phyloP scores from a whole-genome alignment of 2,888 invertebrate genomes.

The Megaustenia siamemsis region DNA sequence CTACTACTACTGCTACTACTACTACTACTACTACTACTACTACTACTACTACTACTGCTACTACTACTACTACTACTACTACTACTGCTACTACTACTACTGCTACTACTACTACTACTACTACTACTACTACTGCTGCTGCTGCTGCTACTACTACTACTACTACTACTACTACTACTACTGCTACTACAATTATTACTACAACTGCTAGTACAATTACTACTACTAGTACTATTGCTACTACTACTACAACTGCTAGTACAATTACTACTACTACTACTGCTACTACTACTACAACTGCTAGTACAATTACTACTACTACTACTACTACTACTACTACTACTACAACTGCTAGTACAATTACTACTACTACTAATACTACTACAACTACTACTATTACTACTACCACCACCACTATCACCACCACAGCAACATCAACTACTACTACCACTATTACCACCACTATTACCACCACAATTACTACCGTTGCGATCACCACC shows the following conservation, averaged over 20 bases:
- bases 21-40: background rate
- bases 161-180: background rate
- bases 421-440: no score
- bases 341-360: background rate
- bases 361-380: background rate
- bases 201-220: background rate
- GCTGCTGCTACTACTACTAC: background rate
- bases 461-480: no score
- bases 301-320: background rate
- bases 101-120: background rate
- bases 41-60: background rate
- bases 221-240: background rate
- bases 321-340: constrained; percentile 9
- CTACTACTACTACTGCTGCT: background rate
- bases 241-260: background rate
- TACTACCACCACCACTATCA: no score
- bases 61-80: background rate
- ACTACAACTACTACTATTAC: background rate
- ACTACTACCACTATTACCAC: no score
- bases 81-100: constrained; percentile 5
- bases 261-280: background rate
- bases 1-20: background rate
- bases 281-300: background rate
- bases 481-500: no score
- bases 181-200: background rate